Evolutionary conservation across 2,888 invertebrate species (phyloP).

Genomic region (Netelia fuscicornis): DNA sequence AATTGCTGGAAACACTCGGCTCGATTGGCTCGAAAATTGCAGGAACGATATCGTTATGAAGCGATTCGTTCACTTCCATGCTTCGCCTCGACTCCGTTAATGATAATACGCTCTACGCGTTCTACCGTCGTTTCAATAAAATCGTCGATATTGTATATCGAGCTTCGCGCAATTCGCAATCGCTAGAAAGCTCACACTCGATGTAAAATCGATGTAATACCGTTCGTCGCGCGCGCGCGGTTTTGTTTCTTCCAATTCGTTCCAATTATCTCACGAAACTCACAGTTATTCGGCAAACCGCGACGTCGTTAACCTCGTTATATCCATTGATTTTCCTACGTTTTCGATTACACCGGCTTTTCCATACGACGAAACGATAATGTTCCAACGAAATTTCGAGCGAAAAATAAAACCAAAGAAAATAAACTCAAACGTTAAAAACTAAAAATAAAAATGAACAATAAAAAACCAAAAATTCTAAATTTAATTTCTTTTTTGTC

Average conservation of each 20-base stretch:
- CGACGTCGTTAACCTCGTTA: slow-evolving; percentile 23
- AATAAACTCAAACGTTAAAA: no score
- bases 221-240: slow-evolving; percentile 57
- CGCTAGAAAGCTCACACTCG: neutral
- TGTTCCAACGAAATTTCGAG: neutral
- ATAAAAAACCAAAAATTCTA: neutral
- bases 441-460: no score
- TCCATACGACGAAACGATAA: neutral
- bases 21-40: no score
- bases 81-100: no score
- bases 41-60: no score
- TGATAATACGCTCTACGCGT: slow-evolving; percentile 35
- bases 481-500: neutral
- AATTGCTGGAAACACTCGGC: no score
- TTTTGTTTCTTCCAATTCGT: slow-evolving; percentile 68
- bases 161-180: neutral
- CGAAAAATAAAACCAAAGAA: neutral
- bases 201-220: slow-evolving; percentile 62
- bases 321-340: neutral
- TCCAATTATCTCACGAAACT: slow-evolving; percentile 69
- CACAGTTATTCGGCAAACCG: slow-evolving; percentile 23
- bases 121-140: neutral
- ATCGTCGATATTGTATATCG: neutral
- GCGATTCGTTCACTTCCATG: no score
- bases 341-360: neutral